Evolutionary conservation across 2,113 vertebrate species (phyloP).

Genomic region (Gymnobelideus leadbeateri): DNA sequence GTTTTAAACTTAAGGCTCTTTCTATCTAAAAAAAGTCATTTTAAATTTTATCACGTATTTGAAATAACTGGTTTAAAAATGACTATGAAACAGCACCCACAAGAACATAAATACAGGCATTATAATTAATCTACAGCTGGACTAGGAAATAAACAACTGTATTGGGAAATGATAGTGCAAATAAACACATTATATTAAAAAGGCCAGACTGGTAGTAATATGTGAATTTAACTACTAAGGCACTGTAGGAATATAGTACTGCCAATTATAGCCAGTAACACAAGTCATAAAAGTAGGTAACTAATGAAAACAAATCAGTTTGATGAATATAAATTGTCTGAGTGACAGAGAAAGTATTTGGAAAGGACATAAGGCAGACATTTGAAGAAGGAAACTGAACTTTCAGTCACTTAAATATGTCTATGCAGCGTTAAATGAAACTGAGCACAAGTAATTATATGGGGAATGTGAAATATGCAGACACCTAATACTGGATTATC

Average conservation of each 20-base stretch:
- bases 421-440: background rate
- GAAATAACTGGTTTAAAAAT: constrained; percentile 67
- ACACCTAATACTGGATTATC: background rate
- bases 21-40: constrained; percentile 29
- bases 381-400: constrained; percentile 23
- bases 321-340: constrained; percentile 35
- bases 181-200: constrained; percentile 54
- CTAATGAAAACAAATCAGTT: constrained; percentile 55
- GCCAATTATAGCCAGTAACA: constrained; percentile 59
- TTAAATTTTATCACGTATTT: constrained; percentile 63
- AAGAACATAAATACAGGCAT: constrained; percentile 37
- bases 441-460: background rate
- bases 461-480: background rate
- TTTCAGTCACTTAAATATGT: background rate
- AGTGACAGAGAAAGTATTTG: constrained; percentile 28
- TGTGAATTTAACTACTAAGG: constrained; percentile 59
- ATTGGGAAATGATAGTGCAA: constrained; percentile 64
- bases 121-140: constrained; percentile 61
- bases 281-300: constrained; percentile 61
- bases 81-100: constrained; percentile 52
- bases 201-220: constrained; percentile 16
- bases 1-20: constrained; percentile 60
- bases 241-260: constrained; percentile 55
- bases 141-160: constrained; percentile 63
- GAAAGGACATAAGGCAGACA: constrained; percentile 15